Conservation (phyloP, 2,888 invertebrate genomes). For the Gnatocerus cornutus region DNA sequence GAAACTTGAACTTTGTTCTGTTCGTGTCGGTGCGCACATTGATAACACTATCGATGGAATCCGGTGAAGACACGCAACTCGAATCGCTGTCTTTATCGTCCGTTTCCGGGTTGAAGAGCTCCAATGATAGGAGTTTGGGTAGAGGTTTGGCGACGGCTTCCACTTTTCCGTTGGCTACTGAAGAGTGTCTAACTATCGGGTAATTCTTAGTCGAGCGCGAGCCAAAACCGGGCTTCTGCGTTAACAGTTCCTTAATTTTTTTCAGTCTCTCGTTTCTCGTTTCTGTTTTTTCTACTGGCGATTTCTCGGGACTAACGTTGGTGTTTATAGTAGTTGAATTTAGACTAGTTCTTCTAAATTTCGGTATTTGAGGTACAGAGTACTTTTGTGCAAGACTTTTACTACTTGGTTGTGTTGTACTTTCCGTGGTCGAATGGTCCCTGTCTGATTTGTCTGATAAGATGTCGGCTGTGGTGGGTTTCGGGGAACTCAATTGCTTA, state of each 20-base stretch:
- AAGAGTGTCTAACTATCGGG: constrained; percentile 82
- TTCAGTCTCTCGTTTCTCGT: constrained; percentile 77
- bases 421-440: constrained; percentile 58
- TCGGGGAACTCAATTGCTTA: constrained; percentile 76
- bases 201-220: constrained; percentile 74
- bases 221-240: constrained; percentile 80
- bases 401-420: constrained; percentile 52
- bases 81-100: constrained; percentile 94
- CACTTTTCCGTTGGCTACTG: constrained; percentile 73
- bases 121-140: constrained; percentile 85
- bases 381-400: constrained; percentile 68
- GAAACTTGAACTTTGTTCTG: constrained; percentile 59
- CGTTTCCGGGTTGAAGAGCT: constrained; percentile 91
- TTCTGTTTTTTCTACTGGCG: constrained; percentile 53
- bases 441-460: constrained; percentile 61
- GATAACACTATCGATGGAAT: constrained; percentile 90
- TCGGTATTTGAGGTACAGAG: constrained; percentile 68
- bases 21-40: constrained; percentile 51
- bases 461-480: constrained; percentile 69
- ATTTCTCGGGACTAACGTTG: constrained; percentile 56
- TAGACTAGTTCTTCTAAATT: constrained; percentile 64
- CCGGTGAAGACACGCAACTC: constrained; percentile 89
- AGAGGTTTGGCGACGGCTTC: constrained; percentile 79
- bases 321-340: constrained; percentile 57
- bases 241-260: constrained; percentile 81